phyloP scores from a whole-genome alignment of 2,797 vertebrate species.

The Podargus strigoides region DNA sequence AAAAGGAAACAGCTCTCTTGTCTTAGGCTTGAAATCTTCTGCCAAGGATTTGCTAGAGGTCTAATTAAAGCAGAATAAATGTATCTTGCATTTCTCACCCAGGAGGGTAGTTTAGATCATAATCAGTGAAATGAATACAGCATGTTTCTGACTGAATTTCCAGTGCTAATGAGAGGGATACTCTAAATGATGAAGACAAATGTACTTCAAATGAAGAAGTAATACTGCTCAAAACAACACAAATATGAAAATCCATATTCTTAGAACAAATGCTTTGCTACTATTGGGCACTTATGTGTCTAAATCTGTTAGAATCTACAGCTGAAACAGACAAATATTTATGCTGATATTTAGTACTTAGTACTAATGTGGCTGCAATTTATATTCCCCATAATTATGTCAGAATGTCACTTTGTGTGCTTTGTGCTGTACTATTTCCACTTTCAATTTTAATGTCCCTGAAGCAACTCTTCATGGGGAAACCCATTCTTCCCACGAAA shows the following conservation, averaged over 20 bases:
- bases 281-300: background rate
- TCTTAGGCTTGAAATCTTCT: background rate
- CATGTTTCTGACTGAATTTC: background rate
- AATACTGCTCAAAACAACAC: background rate
- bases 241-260: background rate
- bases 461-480: background rate
- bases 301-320: background rate
- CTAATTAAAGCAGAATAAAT: slow-evolving; percentile 58
- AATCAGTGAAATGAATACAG: slow-evolving; percentile 29
- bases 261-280: background rate
- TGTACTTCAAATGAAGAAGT: slow-evolving; percentile 37
- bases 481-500: background rate
- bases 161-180: slow-evolving; percentile 6
- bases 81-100: slow-evolving; percentile 36
- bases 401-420: background rate
- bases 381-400: background rate
- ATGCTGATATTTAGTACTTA: background rate
- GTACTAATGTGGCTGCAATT: background rate
- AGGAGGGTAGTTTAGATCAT: slow-evolving; percentile 25
- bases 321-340: background rate
- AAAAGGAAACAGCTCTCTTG: background rate
- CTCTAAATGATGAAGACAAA: slow-evolving; percentile 22
- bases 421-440: background rate
- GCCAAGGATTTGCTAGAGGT: background rate
- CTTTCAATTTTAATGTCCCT: background rate